phyloP scores from a whole-genome alignment of 1,140 invertebrate genomes.

The Drosophila micromelanica region DNA sequence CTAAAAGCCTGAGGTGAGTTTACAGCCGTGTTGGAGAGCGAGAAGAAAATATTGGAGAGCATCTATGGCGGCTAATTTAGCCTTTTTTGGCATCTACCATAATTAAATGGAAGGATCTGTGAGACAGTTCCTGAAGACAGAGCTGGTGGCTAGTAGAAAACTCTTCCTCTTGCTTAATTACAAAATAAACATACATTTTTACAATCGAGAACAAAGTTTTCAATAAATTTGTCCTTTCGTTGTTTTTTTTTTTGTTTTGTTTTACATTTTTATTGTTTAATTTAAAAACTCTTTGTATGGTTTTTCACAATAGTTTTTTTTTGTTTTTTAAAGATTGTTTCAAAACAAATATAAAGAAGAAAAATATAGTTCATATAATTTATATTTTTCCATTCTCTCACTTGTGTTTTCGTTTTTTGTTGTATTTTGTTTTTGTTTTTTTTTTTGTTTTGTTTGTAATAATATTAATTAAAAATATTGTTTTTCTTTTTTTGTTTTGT shows the following conservation, averaged over 20 bases:
- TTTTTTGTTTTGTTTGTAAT: conserved; percentile 42
- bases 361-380: conserved; percentile 75
- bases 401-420: conserved; percentile 35
- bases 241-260: conserved; percentile 51
- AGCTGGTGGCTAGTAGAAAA: no score
- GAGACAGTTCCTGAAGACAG: no score
- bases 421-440: conserved; percentile 20
- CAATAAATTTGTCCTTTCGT: neutral
- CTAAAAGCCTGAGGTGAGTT: no score
- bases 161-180: no score
- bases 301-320: conserved; percentile 78
- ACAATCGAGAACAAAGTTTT: neutral
- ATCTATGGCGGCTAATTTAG: no score
- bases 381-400: conserved; percentile 51
- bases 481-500: conserved; percentile 61
- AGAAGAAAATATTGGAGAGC: no score
- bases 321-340: conserved; percentile 57
- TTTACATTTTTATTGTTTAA: conserved; percentile 80
- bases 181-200: no score
- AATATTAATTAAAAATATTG: conserved; percentile 58
- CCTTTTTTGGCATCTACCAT: no score
- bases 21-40: no score
- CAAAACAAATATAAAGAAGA: conserved; percentile 77
- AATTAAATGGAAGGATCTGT: no score
- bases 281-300: conserved; percentile 81